A percentile compares a stretch with the other conserved stretches of the same genome.
phyloP scores from a whole-genome alignment of 2,113 vertebrate species.

The Corvus moneduloides region DNA sequence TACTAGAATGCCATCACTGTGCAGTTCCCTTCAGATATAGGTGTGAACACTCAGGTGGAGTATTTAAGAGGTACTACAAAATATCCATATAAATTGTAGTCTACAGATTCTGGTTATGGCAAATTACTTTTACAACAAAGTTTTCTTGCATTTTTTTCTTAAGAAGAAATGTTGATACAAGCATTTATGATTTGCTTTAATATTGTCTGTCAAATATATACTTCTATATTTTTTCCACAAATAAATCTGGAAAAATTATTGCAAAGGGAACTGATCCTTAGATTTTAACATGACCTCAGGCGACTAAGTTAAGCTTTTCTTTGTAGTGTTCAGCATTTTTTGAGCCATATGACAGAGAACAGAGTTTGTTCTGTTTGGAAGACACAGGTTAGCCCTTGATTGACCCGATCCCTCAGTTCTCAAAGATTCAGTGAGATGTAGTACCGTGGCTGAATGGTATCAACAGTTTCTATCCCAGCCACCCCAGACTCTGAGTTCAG shows the following conservation, averaged over 20 bases:
- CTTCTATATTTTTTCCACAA: not conserved
- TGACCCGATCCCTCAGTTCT: not conserved
- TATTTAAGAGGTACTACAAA: not conserved
- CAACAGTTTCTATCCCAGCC: not conserved
- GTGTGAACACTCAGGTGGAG: not conserved
- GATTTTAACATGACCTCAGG: not conserved
- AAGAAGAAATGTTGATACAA: not conserved
- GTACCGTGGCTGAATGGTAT: fast-evolving
- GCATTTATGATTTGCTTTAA: not conserved
- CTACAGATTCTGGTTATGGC: not conserved
- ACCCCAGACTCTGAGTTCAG: not conserved
- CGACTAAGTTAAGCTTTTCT: not conserved
- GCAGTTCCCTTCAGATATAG: not conserved
- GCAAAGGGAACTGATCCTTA: not conserved
- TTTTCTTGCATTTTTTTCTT: not conserved
- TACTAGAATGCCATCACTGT: not conserved
- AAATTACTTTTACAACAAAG: not conserved
- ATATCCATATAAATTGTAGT: not conserved
- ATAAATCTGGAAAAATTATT: not conserved
- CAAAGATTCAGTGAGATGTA: fast-evolving
- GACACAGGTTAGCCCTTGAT: not conserved
- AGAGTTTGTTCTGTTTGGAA: not conserved
- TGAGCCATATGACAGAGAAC: not conserved
- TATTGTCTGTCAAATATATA: not conserved
- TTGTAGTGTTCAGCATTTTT: not conserved